Base-by-base conservation (phyloP, 1,140 invertebrate species). In the Zelostemma sp. region DNA sequence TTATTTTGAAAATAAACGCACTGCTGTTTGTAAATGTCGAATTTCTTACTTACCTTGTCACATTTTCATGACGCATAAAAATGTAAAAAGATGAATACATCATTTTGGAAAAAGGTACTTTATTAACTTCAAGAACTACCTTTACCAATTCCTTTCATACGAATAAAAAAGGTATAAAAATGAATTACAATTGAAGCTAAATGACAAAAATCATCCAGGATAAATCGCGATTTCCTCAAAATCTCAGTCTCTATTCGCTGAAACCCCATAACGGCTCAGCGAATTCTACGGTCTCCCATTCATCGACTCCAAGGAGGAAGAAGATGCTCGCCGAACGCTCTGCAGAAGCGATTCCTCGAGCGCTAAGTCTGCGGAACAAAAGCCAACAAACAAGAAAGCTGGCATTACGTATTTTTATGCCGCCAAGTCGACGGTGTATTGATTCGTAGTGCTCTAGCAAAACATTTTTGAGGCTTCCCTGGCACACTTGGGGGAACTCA, bases 401-500 rank as follows among this genome's bases (percentile, higher is more conserved):
- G 46, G 64, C 72, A 69, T 76, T 66, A 61, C 60, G 35, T 61
- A 31, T 75, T 64, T 69, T 59, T 66, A 54, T 49, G 28, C 17
- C 17, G 51, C 40, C 31, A 48, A 74, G 49, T 55, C 45, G 66
- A 63, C 65, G 62, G 64, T 71, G 43, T 74, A 74, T 84, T 76
- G 82, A 84, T 84, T 84, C 75, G 76, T 63, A 64, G 74, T 79
- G 74, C 76, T 80, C 67, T 79, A 80, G 77, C 74, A 79, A 81
- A 68, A 79, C 81, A 81, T 79, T 85, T 84, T 74, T 83, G 64
- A 61, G 83, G 83, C 80, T 85, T 85, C 83, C 38, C 65, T 77
- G 75, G 57, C 78, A 77, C 77, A 74, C 78, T 80, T 80, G 73
- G 75, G 74, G 74, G 75, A 77, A 72, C 76, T 80, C 73, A 73